Base-by-base conservation (phyloP, 2,113 vertebrate species). In the Parus major region DNA sequence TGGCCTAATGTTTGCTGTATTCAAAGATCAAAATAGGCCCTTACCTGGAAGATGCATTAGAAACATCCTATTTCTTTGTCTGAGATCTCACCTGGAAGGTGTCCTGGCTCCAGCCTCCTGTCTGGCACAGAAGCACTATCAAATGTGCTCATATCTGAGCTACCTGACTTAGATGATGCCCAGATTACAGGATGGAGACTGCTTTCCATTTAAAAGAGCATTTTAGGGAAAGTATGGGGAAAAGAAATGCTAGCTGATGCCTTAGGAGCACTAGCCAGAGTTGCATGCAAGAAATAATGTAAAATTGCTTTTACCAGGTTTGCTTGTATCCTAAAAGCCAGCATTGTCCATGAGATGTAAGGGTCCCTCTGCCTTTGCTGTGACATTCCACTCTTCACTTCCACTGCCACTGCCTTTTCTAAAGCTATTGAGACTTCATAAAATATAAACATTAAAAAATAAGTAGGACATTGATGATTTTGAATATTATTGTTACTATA, bases 91-190 rank as follows among this genome's bases (percentile, higher is more conserved):
- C 3, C 44, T 57, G 36, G 10, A 6, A 1, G 15, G 5, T 49
- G 10, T 70, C 10, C 44, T 5, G 15, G 31, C 55, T 78, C 28
- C 42, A 39, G 77, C 15, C 31, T 46, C 42, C 68, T 19, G 27
- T 29, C 25, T 82, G 46, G 24, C 1, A 3, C 42, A 70, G 59
- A 9, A 42, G 65, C 20, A 8, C 36, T 13, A 18, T 1, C n/a
- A 52, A 11, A 42, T 1, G 1, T 31, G 19, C 25, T 65, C 44
- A 10, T 8, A 19, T 16, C 64, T 16, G 49, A 52, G 35, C 27
- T 21, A 7, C 36, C 33, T 2, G 1, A 6, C 9, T 2, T 1
- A 5, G 36, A 36, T 10, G 47, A 23, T 9, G 5, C 11, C 2
- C 2, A 3, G 5, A 4, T 16, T 50, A 60, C 61, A 53, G 53